Conservation (phyloP, 2,888 invertebrate species). For the Parnassius smintheus region DNA sequence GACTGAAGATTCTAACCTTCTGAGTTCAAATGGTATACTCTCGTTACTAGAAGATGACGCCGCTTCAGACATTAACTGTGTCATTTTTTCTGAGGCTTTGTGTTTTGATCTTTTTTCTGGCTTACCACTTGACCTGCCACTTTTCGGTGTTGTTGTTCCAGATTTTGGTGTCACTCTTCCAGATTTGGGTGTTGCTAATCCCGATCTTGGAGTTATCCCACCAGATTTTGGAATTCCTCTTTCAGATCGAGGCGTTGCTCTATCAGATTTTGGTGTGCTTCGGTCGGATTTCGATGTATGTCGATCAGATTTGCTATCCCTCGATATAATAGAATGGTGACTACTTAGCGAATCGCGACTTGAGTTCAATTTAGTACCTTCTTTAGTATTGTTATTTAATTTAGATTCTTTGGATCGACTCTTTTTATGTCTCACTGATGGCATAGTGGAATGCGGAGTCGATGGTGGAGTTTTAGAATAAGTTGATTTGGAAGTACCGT, state of each 20-base stretch:
- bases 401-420: constrained; percentile 74
- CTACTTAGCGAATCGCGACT: constrained; percentile 77
- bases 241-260: constrained; percentile 68
- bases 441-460: constrained; percentile 71
- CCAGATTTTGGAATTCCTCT: constrained; percentile 72
- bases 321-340: constrained; percentile 75
- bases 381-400: constrained; percentile 60
- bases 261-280: constrained; percentile 74
- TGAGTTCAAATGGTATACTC: constrained; percentile 73
- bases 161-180: constrained; percentile 71
- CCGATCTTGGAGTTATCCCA: constrained; percentile 67
- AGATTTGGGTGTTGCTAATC: constrained; percentile 70
- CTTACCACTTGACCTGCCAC: constrained; percentile 78
- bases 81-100: constrained; percentile 77
- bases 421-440: constrained; percentile 73
- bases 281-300: constrained; percentile 73
- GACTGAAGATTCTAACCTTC: constrained; percentile 79
- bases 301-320: constrained; percentile 74
- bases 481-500: constrained; percentile 73
- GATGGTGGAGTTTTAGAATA: constrained; percentile 76
- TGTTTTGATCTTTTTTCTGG: constrained; percentile 72
- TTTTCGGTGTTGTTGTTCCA: constrained; percentile 78
- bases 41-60: constrained; percentile 83
- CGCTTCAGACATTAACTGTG: constrained; percentile 77
- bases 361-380: constrained; percentile 62